Base-by-base conservation (phyloP, 2,888 invertebrate genomes). In the Aphidius colemani region DNA sequence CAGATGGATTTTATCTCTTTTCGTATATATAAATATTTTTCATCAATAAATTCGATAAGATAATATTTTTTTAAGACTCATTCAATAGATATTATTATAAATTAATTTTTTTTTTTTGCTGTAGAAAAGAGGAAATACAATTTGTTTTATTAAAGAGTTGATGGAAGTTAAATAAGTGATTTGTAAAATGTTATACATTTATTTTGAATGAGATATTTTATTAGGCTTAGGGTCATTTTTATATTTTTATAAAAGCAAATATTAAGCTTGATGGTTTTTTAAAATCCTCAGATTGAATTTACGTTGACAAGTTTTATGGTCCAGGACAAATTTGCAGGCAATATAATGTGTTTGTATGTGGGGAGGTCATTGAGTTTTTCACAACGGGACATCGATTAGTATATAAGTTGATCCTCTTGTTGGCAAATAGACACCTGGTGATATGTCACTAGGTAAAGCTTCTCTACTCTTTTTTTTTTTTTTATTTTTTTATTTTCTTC, bases 401-500 rank as follows among this genome's bases (percentile, higher is more conserved):
- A 30, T 30, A 30, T 30, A 30, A 30, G 30, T 30, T 30, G 30
- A 30, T 30, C 30, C 30, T 30, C 30, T 30, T 30, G 44, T 44
- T n/a, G 46, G 46, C 57, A 30, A 30, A 30, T 30, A 30, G 46
- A 57, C 57, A 57, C 57, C 57, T 57, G 57, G 57, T 46, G 46
- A 57, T 57, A 45, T 46, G 57, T 57, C 57, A 57, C 46, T 46
- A 57, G 57, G 57, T 57, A 57, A 57, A 30, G n/a, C n/a, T n/a
- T n/a, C 45, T 9, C 48, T 7, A 48, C 13, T 11, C 30, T 30
- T n/a, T 57, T 30, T 10, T 46, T 11, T 1, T 7, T 18, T 10
- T 39, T n/a, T n/a, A n/a, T n/a, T n/a, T n/a, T 18, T 18, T 18
- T 18, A 18, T 18, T 18, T 18, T 18, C 13, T 18, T 18, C 13